Base-by-base conservation (phyloP, 92 coral and sea anemone species). In the Ricordea florida region DNA sequence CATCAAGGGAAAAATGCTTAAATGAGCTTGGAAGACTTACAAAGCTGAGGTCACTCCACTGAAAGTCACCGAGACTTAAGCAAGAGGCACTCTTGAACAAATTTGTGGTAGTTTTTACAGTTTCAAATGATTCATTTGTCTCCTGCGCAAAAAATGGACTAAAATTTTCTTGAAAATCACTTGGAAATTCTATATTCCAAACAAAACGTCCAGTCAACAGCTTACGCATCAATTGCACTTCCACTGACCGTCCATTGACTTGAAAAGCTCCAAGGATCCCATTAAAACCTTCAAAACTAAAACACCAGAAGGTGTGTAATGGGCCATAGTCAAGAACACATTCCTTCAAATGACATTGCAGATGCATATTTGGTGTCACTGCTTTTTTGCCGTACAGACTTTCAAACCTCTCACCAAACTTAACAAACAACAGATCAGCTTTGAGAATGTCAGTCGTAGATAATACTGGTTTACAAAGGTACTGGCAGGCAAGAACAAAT, bases 221-320 rank as follows among this genome's bases (percentile, higher is more conserved):
- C 44, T 83, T 77, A 49, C 89, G 71, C 89, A 87, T 82, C 18
- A 76, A 31, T 45, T 88, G 93, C 23, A 88, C 64, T 67, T 83
- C 93, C 44, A 88, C 49, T 11, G 84, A 76, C 25, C 85, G 52
- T 40, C 82, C 82, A 62, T 82, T 87, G 8, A 85, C 70, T 17
- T 57, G 68, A 9, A 65, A 74, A 14, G 62, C 66, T 24, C 80
- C 82, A 6, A 82, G 82, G 26, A 75, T 76, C 21, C 76, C 87
- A 36, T 72, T 79, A 43, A 47, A 81, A 17, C 87, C 34, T 41
- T 81, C 87, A 71, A 82, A 83, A 59, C 86, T 67, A 34, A 80
- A 85, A 41, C 80, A 74, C 86, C 86, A 80, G 66, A 85, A 85
- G 17, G 78, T 81, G 62, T 73, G 50, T 10, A 81, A 57, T 32